phyloP scores from a whole-genome alignment of 1,140 invertebrate species.

The Papilio aristodemus region DNA sequence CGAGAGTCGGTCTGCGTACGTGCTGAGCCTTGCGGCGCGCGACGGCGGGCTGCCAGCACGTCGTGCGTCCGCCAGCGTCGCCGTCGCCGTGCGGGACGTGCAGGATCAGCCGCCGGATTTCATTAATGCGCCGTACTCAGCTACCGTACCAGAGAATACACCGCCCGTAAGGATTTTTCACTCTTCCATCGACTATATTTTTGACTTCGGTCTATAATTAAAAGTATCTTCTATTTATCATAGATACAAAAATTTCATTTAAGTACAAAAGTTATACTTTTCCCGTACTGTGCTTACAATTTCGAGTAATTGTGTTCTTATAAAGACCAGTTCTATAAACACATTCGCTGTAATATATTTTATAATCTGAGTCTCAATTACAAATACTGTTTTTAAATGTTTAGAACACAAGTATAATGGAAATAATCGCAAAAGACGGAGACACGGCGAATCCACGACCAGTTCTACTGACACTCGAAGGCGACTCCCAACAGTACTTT shows the following conservation, averaged over 20 bases:
- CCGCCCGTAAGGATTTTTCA: conserved; percentile 69
- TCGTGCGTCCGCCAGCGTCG: conserved; percentile 85
- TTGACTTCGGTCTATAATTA: no score
- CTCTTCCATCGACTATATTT: no score
- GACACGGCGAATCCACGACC: conserved; percentile 87
- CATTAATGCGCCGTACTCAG: conserved; percentile 88
- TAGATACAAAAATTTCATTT: no score
- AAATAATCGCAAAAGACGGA: conserved; percentile 87
- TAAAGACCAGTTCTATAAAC: no score
- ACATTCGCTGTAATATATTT: no score
- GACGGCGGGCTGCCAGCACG: conserved; percentile 85
- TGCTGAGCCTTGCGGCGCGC: conserved; percentile 84
- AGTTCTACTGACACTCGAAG: conserved; percentile 84
- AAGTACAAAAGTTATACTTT: no score
- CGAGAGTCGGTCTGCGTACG: conserved; percentile 87
- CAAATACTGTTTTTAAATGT: conserved; percentile 33
- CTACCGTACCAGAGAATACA: conserved; percentile 87
- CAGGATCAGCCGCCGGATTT: conserved; percentile 91
- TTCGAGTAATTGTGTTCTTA: no score
- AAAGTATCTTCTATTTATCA: no score
- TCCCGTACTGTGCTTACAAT: no score
- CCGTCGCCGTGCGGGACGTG: conserved; percentile 87
- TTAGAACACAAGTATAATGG: conserved; percentile 81
- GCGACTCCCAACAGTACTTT: conserved; percentile 86
- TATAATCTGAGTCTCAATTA: background rate